These are phyloP conservation scores for Agrochola lota DNA, from an alignment of 2,888 invertebrate species.

Conservation along the genomic window DNA sequence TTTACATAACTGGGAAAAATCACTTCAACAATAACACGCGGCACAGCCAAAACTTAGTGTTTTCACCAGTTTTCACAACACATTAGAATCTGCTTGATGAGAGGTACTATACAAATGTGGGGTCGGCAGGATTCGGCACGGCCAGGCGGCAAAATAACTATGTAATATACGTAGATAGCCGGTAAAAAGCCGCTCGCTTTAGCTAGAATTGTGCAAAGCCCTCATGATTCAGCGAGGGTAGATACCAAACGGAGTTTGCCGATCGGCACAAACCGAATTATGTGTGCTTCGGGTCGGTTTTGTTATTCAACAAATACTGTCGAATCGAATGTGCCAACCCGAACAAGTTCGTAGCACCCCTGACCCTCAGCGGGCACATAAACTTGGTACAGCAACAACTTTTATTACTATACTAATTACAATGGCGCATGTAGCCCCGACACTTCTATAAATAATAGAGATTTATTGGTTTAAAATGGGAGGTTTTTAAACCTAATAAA, in stretches of 20 bases:
- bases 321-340: too few species aligned
- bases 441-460: slow-evolving; percentile 53
- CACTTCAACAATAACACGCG: too few species aligned
- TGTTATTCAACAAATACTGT: background rate
- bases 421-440: slow-evolving; percentile 22
- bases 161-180: too few species aligned
- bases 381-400: slow-evolving; percentile 31
- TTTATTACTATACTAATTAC: slow-evolving; percentile 57
- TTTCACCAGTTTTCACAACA: too few species aligned
- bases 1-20: too few species aligned
- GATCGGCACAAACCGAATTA: background rate
- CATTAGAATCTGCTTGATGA: too few species aligned
- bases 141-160: too few species aligned
- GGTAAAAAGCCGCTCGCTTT: too few species aligned
- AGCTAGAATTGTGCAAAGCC: too few species aligned
- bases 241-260: background rate
- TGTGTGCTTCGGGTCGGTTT: background rate
- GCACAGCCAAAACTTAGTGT: too few species aligned
- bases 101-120: too few species aligned
- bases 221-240: background rate
- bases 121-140: too few species aligned
- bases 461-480: slow-evolving; percentile 51
- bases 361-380: slow-evolving; percentile 36
- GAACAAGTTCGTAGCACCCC: background rate
- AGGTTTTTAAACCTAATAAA: slow-evolving; percentile 43